These are phyloP conservation scores for Pristionchus mayeri DNA, from an alignment of 2,888 invertebrate genomes.

Conservation along the genomic window DNA sequence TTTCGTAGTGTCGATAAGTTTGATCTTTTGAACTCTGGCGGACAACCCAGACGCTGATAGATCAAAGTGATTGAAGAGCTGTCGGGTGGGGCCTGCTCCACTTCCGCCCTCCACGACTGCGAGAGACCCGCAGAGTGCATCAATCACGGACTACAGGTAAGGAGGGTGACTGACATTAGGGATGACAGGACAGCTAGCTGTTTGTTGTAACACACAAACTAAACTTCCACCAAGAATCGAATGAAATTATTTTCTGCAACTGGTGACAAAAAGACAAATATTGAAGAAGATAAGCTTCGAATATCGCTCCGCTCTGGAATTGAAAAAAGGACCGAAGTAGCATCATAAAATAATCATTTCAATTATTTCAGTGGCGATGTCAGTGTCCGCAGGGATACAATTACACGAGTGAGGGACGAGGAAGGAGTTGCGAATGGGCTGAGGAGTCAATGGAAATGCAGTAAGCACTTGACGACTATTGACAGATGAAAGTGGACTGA, in stretches of 20 bases:
- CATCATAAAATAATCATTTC: too few species aligned
- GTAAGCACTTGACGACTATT: neutral
- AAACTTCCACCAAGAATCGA: too few species aligned
- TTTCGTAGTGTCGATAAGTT: too few species aligned
- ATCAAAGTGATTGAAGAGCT: neutral
- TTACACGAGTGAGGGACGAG: slow-evolving; percentile 33
- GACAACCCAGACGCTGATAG: neutral
- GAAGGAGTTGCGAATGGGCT: neutral
- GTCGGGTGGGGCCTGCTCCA: slow-evolving; percentile 27
- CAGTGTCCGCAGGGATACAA: slow-evolving; percentile 40
- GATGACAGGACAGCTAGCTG: too few species aligned
- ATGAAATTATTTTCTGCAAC: too few species aligned
- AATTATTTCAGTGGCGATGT: slow-evolving; percentile 39
- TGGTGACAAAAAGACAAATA: neutral
- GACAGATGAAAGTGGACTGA: too few species aligned
- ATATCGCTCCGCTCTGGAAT: too few species aligned
- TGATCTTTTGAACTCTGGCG: too few species aligned
- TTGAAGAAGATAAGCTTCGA: too few species aligned
- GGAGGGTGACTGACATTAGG: neutral
- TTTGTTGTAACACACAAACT: too few species aligned
- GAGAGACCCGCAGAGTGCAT: neutral
- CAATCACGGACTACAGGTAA: slow-evolving; percentile 10
- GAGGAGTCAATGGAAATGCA: neutral
- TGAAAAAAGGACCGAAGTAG: too few species aligned
- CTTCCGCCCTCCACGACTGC: neutral